These are phyloP conservation scores for Orchestes rusci DNA, from an alignment of 2,888 invertebrate genomes.

Conservation along the genomic window DNA sequence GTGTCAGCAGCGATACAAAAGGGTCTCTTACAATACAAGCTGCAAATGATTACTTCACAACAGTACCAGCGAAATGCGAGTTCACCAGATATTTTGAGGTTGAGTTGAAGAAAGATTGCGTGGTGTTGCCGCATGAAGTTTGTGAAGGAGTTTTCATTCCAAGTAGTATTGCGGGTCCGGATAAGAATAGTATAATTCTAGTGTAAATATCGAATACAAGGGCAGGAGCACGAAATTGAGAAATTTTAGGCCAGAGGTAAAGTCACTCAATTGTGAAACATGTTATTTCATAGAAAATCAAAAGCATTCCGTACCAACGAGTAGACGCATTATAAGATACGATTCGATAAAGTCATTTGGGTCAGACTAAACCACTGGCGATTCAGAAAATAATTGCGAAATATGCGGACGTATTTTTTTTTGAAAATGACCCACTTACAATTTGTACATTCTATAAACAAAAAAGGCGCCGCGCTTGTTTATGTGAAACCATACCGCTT, in stretches of 20 bases:
- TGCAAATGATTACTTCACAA: background rate
- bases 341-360: too few species aligned
- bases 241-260: background rate
- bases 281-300: too few species aligned
- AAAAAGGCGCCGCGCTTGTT: too few species aligned
- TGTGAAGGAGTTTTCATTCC: conserved; percentile 6
- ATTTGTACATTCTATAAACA: too few species aligned
- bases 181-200: background rate
- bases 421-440: too few species aligned
- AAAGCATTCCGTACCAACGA: too few species aligned
- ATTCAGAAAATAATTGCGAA: too few species aligned
- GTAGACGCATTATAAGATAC: too few species aligned
- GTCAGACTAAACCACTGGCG: too few species aligned
- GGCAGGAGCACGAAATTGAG: conserved; percentile 1
- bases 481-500: too few species aligned
- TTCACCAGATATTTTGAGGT: background rate
- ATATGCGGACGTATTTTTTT: too few species aligned
- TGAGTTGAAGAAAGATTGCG: background rate
- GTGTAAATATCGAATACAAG: background rate
- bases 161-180: background rate
- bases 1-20: background rate
- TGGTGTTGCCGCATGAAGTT: conserved; percentile 5
- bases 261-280: background rate
- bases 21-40: background rate
- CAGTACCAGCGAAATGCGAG: background rate